Conservation (phyloP, 2,113 vertebrate genomes). For the Thamnaconus septentrionalis region DNA sequence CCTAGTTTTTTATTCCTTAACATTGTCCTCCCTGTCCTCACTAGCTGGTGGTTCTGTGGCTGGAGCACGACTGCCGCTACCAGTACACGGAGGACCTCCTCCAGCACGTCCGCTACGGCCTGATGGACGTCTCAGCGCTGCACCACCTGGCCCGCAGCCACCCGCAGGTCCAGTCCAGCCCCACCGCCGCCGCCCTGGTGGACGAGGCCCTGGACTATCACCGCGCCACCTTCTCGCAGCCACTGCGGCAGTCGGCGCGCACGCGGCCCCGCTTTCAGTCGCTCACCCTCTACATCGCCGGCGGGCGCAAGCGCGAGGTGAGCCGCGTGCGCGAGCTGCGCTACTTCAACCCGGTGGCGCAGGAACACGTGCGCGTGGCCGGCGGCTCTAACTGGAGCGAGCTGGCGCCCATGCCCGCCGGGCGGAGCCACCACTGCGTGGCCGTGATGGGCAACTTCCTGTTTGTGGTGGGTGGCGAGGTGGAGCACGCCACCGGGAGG, state of each 20-base stretch:
- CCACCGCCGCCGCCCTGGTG: slow-evolving; percentile 83
- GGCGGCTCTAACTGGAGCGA: slow-evolving; percentile 94
- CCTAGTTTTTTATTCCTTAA: background rate
- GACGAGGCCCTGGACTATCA: slow-evolving; percentile 94
- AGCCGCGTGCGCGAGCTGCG: slow-evolving; percentile 90
- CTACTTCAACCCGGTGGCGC: slow-evolving; percentile 90
- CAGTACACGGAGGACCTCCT: slow-evolving; percentile 91
- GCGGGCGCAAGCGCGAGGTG: slow-evolving; percentile 90
- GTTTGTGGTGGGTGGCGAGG: slow-evolving; percentile 93
- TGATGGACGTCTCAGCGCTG: slow-evolving; percentile 90
- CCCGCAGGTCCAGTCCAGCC: slow-evolving; percentile 86
- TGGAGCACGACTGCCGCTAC: slow-evolving; percentile 90
- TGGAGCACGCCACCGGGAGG: slow-evolving; percentile 87
- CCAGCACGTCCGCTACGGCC: slow-evolving; percentile 90
- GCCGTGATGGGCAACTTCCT: slow-evolving; percentile 95
- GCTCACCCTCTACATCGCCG: slow-evolving; percentile 89
- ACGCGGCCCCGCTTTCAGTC: slow-evolving; percentile 92
- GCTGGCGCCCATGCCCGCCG: slow-evolving; percentile 87
- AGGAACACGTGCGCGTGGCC: slow-evolving; percentile 83
- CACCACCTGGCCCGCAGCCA: slow-evolving; percentile 84
- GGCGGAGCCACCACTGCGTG: slow-evolving; percentile 95
- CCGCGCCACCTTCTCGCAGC: slow-evolving; percentile 87
- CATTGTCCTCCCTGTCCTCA: background rate
- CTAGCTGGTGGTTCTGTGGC: slow-evolving; percentile 91
- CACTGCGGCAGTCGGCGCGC: slow-evolving; percentile 87